These are phyloP conservation scores for Platerodrilus igneus DNA, from an alignment of 2,888 invertebrate genomes.

Conservation along the genomic window DNA sequence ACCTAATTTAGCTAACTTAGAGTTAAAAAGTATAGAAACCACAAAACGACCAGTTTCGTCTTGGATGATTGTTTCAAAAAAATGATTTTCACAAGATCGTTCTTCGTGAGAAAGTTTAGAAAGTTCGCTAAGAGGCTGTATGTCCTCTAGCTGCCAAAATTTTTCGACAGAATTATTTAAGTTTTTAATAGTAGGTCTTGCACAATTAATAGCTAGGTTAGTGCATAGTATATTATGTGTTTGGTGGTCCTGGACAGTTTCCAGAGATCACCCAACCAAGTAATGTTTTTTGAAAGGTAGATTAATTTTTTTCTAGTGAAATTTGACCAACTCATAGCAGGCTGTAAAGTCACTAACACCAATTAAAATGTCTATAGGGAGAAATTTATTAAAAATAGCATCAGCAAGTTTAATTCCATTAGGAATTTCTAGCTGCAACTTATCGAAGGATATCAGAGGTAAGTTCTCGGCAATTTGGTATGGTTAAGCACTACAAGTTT, in stretches of 20 bases:
- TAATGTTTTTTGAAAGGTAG: slow-evolving; percentile 10
- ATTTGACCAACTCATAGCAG: slow-evolving; percentile 5
- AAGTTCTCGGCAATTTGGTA: slow-evolving; percentile 7
- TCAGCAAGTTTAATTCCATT: slow-evolving; percentile 5
- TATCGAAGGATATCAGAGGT: slow-evolving; percentile 3
- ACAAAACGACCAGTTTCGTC: slow-evolving; percentile 4
- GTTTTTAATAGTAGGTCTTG: too few species aligned
- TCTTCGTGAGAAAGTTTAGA: slow-evolving; percentile 7
- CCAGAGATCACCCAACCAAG: slow-evolving; percentile 12
- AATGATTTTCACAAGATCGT: slow-evolving; percentile 12
- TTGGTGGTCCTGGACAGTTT: too few species aligned
- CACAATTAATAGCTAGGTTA: too few species aligned
- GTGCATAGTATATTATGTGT: too few species aligned
- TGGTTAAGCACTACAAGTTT: slow-evolving; percentile 5
- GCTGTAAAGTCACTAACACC: slow-evolving; percentile 6
- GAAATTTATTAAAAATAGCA: slow-evolving; percentile 4
- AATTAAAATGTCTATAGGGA: slow-evolving; percentile 6
- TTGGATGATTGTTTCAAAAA: neutral
- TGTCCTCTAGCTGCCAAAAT: slow-evolving; percentile 12
- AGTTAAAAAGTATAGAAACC: slow-evolving; percentile 11
- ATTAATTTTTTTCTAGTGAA: slow-evolving; percentile 1
- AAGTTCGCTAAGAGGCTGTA: neutral
- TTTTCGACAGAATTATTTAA: slow-evolving; percentile 1
- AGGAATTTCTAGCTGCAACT: slow-evolving; percentile 2
- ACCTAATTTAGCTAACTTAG: slow-evolving; percentile 1